Evolutionary conservation across 2,888 invertebrate genomes (phyloP).

Genomic region (Caenorhabditis becei): DNA sequence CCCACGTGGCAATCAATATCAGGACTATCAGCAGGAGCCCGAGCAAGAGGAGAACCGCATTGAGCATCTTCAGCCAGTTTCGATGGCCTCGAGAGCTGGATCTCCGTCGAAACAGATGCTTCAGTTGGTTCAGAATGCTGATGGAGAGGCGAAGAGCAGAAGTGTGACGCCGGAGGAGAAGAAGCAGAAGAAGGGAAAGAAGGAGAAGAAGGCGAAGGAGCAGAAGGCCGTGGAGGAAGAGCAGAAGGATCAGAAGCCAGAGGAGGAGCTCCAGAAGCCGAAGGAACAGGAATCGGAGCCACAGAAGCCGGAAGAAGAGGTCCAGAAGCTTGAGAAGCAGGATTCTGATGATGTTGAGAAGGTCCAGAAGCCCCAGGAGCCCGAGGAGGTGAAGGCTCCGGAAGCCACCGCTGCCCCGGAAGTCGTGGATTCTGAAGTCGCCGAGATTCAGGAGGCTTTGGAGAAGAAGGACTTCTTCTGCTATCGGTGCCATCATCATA

Average conservation of each 20-base stretch:
- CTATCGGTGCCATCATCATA: conserved; percentile 15
- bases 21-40: neutral
- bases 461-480: conserved; percentile 10
- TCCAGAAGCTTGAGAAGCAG: neutral
- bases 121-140: conserved; percentile 25
- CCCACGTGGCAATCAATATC: neutral
- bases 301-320: neutral
- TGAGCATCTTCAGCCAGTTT: conserved; percentile 41
- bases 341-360: too few species aligned
- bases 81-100: conserved; percentile 10
- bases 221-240: neutral
- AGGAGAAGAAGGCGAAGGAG: conserved; percentile 12
- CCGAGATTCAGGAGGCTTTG: neutral
- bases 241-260: neutral
- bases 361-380: too few species aligned
- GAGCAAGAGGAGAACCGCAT: conserved; percentile 28
- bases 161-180: conserved; percentile 5
- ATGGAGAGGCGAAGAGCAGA: neutral
- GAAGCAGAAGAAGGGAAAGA: neutral
- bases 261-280: neutral
- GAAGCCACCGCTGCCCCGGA: too few species aligned
- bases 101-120: conserved; percentile 59
- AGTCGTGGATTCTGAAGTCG: too few species aligned
- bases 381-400: too few species aligned
- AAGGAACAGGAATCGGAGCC: neutral